phyloP scores from a whole-genome alignment of 2,888 invertebrate genomes.

The Netelia virgata region DNA sequence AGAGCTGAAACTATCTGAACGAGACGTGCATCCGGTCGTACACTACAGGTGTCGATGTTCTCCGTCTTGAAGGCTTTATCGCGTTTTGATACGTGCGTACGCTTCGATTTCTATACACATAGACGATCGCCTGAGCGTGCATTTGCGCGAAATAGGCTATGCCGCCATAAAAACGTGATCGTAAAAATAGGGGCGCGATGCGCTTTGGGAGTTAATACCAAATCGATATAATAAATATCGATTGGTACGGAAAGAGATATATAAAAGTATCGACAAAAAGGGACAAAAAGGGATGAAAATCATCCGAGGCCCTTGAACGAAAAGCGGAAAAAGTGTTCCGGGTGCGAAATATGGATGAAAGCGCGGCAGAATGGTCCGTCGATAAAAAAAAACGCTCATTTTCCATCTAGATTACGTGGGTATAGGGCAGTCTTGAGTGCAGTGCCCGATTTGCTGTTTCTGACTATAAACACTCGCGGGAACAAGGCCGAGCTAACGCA shows the following conservation, averaged over 20 bases:
- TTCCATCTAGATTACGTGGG: not conserved
- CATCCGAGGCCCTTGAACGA: not conserved
- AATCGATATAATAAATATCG: conserved; percentile 58
- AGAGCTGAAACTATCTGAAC: conserved; percentile 39
- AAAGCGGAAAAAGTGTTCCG: not conserved
- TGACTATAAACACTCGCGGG: not conserved
- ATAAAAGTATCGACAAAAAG: not conserved
- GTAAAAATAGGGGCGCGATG: conserved; percentile 51
- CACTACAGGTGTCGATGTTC: not conserved
- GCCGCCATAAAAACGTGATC: conserved; percentile 59
- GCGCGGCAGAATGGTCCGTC: not conserved
- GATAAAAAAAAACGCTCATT: not conserved
- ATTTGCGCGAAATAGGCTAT: conserved; percentile 55
- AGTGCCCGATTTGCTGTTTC: not conserved
- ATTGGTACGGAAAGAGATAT: conserved; percentile 28
- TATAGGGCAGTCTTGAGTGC: not conserved
- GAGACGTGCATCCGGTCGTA: conserved; percentile 56
- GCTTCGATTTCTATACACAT: conserved; percentile 15
- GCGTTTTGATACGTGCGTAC: conserved; percentile 8
- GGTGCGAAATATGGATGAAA: not conserved
- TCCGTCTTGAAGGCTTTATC: conserved; percentile 31
- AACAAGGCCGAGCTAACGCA: not conserved
- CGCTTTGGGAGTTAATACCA: conserved; percentile 40
- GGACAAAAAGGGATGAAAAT: not conserved
- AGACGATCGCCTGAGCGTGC: conserved; percentile 26